Percentiles rank a stretch among this genome's conserved stretches.
phyloP scores from a whole-genome alignment of 2,113 vertebrate genomes.

The Phaethon lepturus region DNA sequence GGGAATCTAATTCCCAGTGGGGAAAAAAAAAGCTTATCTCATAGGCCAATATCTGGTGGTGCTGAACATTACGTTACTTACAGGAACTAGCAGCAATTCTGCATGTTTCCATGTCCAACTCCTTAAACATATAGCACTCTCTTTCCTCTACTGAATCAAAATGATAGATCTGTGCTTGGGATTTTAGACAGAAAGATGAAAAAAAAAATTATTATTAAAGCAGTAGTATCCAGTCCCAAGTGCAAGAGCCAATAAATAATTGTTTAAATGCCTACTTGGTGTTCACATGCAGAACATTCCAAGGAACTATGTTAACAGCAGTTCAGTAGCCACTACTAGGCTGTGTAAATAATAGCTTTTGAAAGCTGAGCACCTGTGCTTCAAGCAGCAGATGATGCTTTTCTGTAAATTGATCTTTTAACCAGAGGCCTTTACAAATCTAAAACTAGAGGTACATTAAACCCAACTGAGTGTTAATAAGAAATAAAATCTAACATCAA shows the following conservation, averaged over 20 bases:
- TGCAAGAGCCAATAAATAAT: not conserved
- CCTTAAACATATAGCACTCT: not conserved
- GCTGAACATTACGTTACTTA: not conserved
- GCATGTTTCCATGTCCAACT: not conserved
- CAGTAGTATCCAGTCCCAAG: not conserved
- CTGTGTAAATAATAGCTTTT: not conserved
- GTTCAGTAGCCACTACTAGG: accelerated
- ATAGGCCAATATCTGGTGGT: not conserved
- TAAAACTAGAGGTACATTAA: not conserved
- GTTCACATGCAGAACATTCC: not conserved
- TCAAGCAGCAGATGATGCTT: not conserved
- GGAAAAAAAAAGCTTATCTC: not conserved
- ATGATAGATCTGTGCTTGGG: not conserved
- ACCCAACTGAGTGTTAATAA: not conserved
- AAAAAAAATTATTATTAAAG: not conserved
- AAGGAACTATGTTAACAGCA: not conserved
- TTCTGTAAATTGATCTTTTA: not conserved
- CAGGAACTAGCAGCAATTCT: not conserved
- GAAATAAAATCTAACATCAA: not conserved
- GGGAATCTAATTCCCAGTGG: not conserved
- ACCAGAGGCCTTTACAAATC: not conserved
- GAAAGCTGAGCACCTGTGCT: not conserved
- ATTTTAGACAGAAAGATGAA: not conserved
- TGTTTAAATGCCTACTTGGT: not conserved
- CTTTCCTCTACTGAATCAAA: not conserved